Base-by-base conservation (phyloP, 2,888 invertebrate genomes). In the Dendrolimus pini region DNA sequence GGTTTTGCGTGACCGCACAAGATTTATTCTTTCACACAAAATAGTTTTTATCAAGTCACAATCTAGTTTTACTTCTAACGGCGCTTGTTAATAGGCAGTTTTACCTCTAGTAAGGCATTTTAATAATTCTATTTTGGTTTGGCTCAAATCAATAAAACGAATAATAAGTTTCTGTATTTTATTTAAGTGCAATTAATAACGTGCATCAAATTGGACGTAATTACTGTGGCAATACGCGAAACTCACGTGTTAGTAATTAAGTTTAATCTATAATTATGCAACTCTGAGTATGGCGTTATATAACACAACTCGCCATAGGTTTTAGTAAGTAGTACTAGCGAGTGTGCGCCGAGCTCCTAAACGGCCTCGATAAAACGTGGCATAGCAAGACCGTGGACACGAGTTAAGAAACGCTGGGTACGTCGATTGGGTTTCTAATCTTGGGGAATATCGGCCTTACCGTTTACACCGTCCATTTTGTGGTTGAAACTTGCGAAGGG, bases 401-500 rank as follows among this genome's bases (percentile, higher is more conserved):
- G 47, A 47, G 47, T 47, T 47, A 47, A 47, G 47, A 47, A 47
- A 47, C 70, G 71, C 58, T 68, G 47, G 47, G 47, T 47, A 10
- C 55, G 67, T 68, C 68, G 70, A 72, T 76, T 72, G 71, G 70
- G 67, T 74, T 75, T 69, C 69, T 75, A 74, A 76, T 75, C 75
- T 71, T 70, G 67, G 62, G 68, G 70, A 68, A 74, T 68, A 71
- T 73, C 74, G 64, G 68, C 65, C 47, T 9, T 47, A 66, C 65
- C 69, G 66, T 70, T 69, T 66, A 67, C 65, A 63, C 61, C 65
- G 66, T 66, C 67, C 66, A 67, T 64, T 65, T 74, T 69, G 71
- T 62, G 69, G 71, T 65, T 56, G 61, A 54, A 54, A 54, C 54
- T 54, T 54, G 54, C 12, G 30, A 54, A 30, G 54, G 54, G 41